Evolutionary conservation across 2,113 vertebrate genomes (phyloP), one percentile per base, ranked within the genome.

Genomic region (Plestiodon gilberti): DNA sequence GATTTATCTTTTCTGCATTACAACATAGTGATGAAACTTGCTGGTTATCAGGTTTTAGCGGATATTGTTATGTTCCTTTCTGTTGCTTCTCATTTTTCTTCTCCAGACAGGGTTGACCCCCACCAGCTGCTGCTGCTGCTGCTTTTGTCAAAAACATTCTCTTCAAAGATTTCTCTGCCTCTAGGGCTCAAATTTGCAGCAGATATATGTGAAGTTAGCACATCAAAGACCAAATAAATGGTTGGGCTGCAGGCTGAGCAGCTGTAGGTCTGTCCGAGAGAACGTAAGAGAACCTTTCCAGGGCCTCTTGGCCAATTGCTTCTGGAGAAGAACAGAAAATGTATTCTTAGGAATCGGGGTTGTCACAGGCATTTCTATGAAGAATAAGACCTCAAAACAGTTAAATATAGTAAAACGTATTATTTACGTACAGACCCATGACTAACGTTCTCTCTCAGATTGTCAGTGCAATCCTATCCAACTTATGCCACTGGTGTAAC

Each of bases 161-260:
- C 23, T 87, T 87, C 62, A 91, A 87, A 22, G 64, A 89, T 90
- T 93, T 92, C 83, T 91, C 82, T 91, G 38, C 79, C 79, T 90
- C 86, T 86, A 55, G 79, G 33, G 38, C 55, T 93, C 52, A 89
- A 48, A 92, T 91, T 1, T n/a, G 38, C 30, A 30, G 69, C 25
- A 78, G 85, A 86, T 38, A 86, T 57, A 84, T 55, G 35, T 83
- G 83, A 93, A 87, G 77, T 11, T 90, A 87, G 81, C 69, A 52
- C 71, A 71, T 78, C 90, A 90, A 89, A 91, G 83, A 89, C 23
- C 62, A 89, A 89, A 89, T 78, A 86, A 86, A 78, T 92, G 91
- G 17, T 55, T 84, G 35, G 91, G 77, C 62, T 93, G 78, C 13
- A 81, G 78, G 69, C 78, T 78, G 84, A 90, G 83, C 57, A 85